Percentiles rank a stretch among this genome's conserved stretches.
These are phyloP conservation scores for Atta cephalotes DNA, from an alignment of 1,140 invertebrate species.

Conservation along the genomic window DNA sequence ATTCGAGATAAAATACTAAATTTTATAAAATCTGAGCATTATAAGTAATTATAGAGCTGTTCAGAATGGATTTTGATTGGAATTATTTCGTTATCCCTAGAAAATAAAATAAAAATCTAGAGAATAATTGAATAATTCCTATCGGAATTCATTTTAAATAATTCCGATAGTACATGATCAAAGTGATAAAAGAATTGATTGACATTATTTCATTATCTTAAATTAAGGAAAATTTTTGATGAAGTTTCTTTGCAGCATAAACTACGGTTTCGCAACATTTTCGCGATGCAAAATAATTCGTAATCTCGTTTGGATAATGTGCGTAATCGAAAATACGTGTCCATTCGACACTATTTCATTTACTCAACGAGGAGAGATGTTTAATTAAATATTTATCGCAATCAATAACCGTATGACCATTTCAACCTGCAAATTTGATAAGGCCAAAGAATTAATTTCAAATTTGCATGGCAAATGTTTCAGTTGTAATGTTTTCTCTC, in stretches of 20 bases:
- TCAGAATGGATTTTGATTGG: neutral
- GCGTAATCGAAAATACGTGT: slow-evolving; percentile 26
- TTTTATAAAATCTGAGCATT: too few species aligned
- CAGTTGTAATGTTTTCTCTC: neutral
- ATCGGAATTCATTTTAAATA: too few species aligned
- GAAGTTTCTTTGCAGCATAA: neutral
- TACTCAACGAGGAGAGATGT: neutral
- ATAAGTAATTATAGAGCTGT: neutral
- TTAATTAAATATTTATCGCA: slow-evolving; percentile 35
- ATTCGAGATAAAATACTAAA: too few species aligned
- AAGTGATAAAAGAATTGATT: slow-evolving; percentile 6
- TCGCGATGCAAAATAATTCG: neutral
- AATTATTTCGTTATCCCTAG: neutral
- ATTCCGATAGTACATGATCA: neutral
- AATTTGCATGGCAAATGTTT: neutral
- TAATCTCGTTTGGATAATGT: neutral
- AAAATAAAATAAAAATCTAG: neutral
- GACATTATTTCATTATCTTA: neutral
- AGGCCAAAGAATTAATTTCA: neutral
- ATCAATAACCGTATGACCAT: slow-evolving; percentile 15
- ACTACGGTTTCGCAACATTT: neutral
- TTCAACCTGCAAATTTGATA: slow-evolving; percentile 6
- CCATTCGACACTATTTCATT: neutral
- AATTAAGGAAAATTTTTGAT: slow-evolving; percentile 14
- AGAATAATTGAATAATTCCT: too few species aligned